A percentile compares a stretch with the other conserved stretches of the same genome.
Conservation (phyloP, 1,140 invertebrate genomes). For the Asobara japonica region DNA sequence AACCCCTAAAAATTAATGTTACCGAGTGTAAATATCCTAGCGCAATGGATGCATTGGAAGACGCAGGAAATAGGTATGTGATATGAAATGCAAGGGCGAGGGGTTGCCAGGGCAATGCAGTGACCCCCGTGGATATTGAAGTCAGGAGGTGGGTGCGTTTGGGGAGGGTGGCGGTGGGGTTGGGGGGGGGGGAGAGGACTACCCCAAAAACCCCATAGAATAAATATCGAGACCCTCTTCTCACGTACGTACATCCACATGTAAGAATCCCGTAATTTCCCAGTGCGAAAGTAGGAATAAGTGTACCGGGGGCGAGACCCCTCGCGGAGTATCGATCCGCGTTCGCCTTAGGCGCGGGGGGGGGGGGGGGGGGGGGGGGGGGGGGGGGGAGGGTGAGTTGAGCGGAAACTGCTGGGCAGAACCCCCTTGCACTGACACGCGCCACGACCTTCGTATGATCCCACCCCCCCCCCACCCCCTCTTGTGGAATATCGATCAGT, state of each 20-base stretch:
- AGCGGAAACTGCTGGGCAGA: constrained; percentile 4
- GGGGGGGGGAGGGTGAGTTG: background rate
- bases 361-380: constrained; percentile 19
- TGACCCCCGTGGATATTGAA: constrained; percentile 41
- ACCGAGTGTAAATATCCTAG: background rate
- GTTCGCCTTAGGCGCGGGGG: background rate
- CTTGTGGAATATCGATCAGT: constrained; percentile 16
- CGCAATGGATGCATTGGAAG: background rate
- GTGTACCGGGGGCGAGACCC: constrained; percentile 24
- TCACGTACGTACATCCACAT: constrained; percentile 5
- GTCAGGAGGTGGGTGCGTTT: constrained; percentile 29
- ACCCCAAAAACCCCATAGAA: constrained; percentile 40
- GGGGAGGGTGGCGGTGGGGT: no score
- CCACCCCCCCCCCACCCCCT: no score
- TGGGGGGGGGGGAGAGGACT: constrained; percentile 31
- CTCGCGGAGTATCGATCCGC: constrained; percentile 31
- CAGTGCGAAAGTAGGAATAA: constrained; percentile 19
- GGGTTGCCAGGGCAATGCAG: constrained; percentile 43
- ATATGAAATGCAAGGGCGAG: background rate
- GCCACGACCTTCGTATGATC: background rate
- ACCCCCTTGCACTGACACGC: constrained; percentile 19
- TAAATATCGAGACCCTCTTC: constrained; percentile 40
- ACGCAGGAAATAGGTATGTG: background rate
- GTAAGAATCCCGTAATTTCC: constrained; percentile 49
- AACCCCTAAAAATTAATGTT: background rate